Percentiles rank a stretch among this genome's conserved stretches.
Evolutionary conservation across 2,113 vertebrate genomes (phyloP).

Genomic region (Ibidorhyncha struthersii): DNA sequence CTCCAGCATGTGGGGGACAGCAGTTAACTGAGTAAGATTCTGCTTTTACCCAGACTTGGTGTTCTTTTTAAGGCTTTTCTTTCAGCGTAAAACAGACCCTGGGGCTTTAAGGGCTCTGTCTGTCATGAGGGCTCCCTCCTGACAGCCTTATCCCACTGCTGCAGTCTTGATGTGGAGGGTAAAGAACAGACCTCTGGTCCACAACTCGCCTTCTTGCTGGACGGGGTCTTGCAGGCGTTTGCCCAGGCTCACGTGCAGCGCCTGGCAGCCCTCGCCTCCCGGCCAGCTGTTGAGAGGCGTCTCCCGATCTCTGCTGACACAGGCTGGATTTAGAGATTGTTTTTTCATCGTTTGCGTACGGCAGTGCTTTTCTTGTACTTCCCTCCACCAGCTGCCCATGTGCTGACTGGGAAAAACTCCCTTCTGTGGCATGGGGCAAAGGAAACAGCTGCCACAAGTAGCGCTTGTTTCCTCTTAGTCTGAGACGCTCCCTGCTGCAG

Average conservation of each 20-base stretch:
- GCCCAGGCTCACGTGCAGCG: background rate
- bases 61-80: background rate
- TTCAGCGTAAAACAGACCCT: background rate
- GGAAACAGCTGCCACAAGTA: background rate
- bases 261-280: background rate
- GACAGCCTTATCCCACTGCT: background rate
- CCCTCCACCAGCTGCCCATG: background rate
- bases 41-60: background rate
- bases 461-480: background rate
- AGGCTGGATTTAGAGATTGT: background rate
- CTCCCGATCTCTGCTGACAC: constrained; percentile 1
- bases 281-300: background rate
- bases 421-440: background rate
- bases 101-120: background rate
- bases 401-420: background rate
- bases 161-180: background rate
- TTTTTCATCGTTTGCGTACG: background rate
- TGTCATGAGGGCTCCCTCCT: background rate
- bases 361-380: constrained; percentile 11
- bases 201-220: fast-evolving
- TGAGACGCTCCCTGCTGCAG: background rate
- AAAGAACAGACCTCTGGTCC: background rate
- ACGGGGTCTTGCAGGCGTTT: background rate
- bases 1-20: background rate
- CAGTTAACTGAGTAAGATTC: background rate